Evolutionary conservation across 2,113 vertebrate species (phyloP), one percentile per base, ranked within the genome.

Genomic region (Oreocharis arfaki): DNA sequence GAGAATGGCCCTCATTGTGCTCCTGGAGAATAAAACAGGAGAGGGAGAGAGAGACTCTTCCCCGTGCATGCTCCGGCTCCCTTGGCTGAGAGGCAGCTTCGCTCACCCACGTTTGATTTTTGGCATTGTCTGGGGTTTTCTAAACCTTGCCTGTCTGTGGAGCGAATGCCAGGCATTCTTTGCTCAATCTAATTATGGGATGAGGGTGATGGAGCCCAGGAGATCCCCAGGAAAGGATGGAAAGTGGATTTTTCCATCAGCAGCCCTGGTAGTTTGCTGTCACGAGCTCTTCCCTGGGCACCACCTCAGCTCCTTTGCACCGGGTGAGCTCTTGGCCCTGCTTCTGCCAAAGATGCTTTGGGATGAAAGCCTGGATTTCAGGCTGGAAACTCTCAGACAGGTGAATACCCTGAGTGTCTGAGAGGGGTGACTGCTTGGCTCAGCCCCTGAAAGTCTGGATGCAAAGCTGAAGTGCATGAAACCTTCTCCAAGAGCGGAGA

Each of bases 1-100:
- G 69, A 93, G 84, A 96, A 93, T 56, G 74, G 55, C 22, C 35
- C 47, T 85, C 30, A 87, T 90, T 90, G 59, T 96, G 10, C 32
- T 68, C 49, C 65, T 84, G 57, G 52, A 88, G 90, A 81, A 77
- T 83, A 42, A 90, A 94, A 71, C 1, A 21, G 82, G 35, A 44
- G 87, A 44, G 53, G 65, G 41, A 49, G 79, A 59, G 52, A 64
- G 68, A 78, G 49, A 24, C 42, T 68, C 56, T 78, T 80, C 35
- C 39, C 32, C 0, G 0, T 7, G 14, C 94, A 92, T 0, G 19
- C 55, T 89, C 74, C 1, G 6, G 2, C 85, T 86, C 46, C 75
- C 42, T 70, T 82, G 84, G 91, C 94, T 35, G 33, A 69, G 87
- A 73, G 57, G 69, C 73, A 53, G 73, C 49, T 87, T 71, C 1